Base-by-base conservation (phyloP, 2,797 vertebrate species). In the Petrocephalus schoutedeni region DNA sequence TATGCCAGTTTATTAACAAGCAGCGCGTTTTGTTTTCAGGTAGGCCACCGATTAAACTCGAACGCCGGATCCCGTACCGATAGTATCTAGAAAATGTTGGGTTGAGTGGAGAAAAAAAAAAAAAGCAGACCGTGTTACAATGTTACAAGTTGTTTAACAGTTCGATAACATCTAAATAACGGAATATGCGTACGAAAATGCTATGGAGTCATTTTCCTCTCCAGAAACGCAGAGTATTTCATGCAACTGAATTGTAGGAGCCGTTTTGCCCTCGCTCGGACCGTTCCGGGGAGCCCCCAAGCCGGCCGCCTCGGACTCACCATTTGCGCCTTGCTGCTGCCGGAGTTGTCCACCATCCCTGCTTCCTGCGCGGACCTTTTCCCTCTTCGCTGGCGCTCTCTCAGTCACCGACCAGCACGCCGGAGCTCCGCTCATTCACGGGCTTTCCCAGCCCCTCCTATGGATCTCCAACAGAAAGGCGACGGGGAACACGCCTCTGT, bases 321-420 rank as follows among this genome's bases (percentile, higher is more conserved):
- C 95, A 95, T 96, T 90, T 96, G 95, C 82, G 95, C 93, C 93
- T 95, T 96, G 91, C 94, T 94, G 85, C 94, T 94, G 93, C 94
- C 92, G 90, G 95, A 95, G 89, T 96, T 96, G 91, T 96, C 96
- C 94, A 96, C 95, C 95, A 96, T 96, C 94, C 95, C 96, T 96
- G 93, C 93, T 94, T 92, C 91, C 89, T 92, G 32, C 90, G 36
- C 90, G 87, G 67, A 88, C 28, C 83, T 91, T 89, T 87, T 92
- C 91, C 91, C 93, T 93, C 92, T 92, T 92, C 90, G 89, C 93
- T 93, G 94, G 92, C 93, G 91, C 92, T 89, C 91, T 91, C 91
- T 93, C 94, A 93, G 91, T 94, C 93, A 92, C 93, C 94, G 93
- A 93, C 93, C 94, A 94, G 94, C 93, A 92, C 93, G 89, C 92